Conservation (phyloP, 1,140 invertebrate genomes). For the Alviniconcha marisindica region DNA sequence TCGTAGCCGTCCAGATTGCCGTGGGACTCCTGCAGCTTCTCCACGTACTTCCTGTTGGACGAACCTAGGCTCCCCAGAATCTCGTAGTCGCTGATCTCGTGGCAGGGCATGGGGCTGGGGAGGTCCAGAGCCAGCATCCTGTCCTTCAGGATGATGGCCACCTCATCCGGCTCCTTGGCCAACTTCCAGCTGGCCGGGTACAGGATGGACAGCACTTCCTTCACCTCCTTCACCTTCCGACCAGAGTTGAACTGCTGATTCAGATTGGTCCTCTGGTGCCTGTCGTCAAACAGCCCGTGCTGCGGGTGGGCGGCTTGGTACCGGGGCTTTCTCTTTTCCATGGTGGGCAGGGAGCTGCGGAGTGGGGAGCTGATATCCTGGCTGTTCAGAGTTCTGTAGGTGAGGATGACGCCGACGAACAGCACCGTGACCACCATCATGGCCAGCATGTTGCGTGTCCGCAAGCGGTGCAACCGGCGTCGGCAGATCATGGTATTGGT, state of each 20-base stretch:
- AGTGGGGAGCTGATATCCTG: background rate
- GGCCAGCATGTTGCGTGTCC: background rate
- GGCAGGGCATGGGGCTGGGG: constrained; percentile 56
- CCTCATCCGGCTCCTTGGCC: constrained; percentile 55
- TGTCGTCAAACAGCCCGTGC: background rate
- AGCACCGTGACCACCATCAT: constrained; percentile 9
- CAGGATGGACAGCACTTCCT: constrained; percentile 41
- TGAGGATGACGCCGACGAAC: constrained; percentile 11
- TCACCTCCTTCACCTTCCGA: background rate
- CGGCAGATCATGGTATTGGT: constrained; percentile 21
- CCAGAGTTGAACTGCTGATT: constrained; percentile 5
- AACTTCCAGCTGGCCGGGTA: constrained; percentile 56
- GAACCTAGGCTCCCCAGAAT: constrained; percentile 45
- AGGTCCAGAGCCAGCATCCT: constrained; percentile 50
- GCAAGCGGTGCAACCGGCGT: constrained; percentile 24
- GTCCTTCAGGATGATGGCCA: constrained; percentile 49
- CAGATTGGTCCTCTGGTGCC: background rate
- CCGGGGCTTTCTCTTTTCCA: background rate
- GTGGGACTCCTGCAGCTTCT: constrained; percentile 30
- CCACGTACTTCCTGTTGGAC: constrained; percentile 52
- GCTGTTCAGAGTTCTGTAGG: constrained; percentile 8
- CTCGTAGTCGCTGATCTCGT: constrained; percentile 53
- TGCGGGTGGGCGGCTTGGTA: constrained; percentile 23
- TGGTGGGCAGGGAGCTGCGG: background rate
- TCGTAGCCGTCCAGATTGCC: background rate